A percentile compares a stretch with the other conserved stretches of the same genome.
phyloP scores from a whole-genome alignment of 2,888 invertebrate species.

The Atethmia centrago region DNA sequence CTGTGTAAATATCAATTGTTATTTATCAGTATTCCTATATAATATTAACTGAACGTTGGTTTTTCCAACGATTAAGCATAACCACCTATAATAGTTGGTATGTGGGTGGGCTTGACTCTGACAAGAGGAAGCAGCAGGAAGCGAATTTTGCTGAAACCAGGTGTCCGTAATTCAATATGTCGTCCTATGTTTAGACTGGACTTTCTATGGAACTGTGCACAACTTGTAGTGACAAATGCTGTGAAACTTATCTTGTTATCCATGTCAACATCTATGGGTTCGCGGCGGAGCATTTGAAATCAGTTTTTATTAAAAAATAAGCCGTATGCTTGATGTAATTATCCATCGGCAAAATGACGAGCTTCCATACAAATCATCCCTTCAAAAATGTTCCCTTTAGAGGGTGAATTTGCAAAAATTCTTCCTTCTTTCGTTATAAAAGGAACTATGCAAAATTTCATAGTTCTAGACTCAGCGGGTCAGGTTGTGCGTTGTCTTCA shows the following conservation, averaged over 20 bases:
- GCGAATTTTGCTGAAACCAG: conserved; percentile 25
- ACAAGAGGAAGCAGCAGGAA: conserved; percentile 18
- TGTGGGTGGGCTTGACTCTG: conserved; percentile 12
- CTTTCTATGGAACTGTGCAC: conserved; percentile 10
- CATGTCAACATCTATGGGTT: neutral
- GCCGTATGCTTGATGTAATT: neutral
- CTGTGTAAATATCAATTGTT: conserved; percentile 18
- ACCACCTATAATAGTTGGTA: neutral
- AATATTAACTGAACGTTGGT: conserved; percentile 1
- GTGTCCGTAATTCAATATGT: conserved; percentile 37
- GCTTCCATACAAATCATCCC: neutral
- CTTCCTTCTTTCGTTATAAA: too few relatives aligned
- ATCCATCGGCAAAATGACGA: too few relatives aligned
- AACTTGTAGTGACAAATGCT: neutral
- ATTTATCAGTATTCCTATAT: conserved; percentile 9
- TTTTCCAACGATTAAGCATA: conserved; percentile 9
- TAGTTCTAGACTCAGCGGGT: too few relatives aligned
- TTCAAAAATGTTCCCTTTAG: too few relatives aligned
- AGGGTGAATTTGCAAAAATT: neutral
- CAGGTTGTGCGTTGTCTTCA: neutral
- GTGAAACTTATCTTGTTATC: conserved; percentile 3
- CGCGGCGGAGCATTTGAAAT: neutral
- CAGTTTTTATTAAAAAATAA: neutral
- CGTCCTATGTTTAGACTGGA: conserved; percentile 34
- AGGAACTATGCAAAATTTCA: too few relatives aligned